Evolutionary conservation across 1,140 invertebrate genomes (phyloP), one percentile per base, ranked within the genome.

Genomic region (Steinernema khuongi): DNA sequence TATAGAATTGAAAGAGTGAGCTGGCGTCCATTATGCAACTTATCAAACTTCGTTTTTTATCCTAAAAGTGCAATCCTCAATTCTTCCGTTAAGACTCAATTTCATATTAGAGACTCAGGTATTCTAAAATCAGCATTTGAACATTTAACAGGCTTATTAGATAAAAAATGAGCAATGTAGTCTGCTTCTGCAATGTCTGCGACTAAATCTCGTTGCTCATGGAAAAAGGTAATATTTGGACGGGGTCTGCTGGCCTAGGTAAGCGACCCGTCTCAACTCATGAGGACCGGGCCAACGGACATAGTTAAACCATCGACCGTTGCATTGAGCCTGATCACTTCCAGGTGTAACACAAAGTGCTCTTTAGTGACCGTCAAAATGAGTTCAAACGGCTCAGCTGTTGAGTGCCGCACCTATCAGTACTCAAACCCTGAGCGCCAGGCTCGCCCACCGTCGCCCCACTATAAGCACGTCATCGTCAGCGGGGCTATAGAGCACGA

Each of bases 401-500:
- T 81, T 7, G 30, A 26, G 14, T 84, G 82, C 31, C 74, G 79
- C n/a, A 83, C 80, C 31, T 83, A 83, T 66, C 81, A 82, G 60
- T 76, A 80, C 31, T 78, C 82, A 17, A 82, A 79, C 36, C 30
- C 71, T 22, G 67, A 71, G 19, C 44, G 77, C 26, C 31, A 41
- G 1, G 22, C 17, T 14, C 30, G 70, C 32, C 17, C 33, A 14
- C 80, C 80, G 1, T 83, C 81, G 0, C 81, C 81, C 2, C 81
- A 83, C 32, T 82, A 83, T 69, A 81, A 80, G 67, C 72, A 75
- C 26, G 81, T 82, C 14, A 82, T 82, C 26, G 75, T 82, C 14
- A 31, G 44, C 14, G 81, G 81, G 11, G 81, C 81, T 17, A 44
- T 81, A 1, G 81, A 82, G 71, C 82, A 82, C 32, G 14, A 41